phyloP scores from a whole-genome alignment of 2,797 vertebrate species.

The Acipenser ruthenus region DNA sequence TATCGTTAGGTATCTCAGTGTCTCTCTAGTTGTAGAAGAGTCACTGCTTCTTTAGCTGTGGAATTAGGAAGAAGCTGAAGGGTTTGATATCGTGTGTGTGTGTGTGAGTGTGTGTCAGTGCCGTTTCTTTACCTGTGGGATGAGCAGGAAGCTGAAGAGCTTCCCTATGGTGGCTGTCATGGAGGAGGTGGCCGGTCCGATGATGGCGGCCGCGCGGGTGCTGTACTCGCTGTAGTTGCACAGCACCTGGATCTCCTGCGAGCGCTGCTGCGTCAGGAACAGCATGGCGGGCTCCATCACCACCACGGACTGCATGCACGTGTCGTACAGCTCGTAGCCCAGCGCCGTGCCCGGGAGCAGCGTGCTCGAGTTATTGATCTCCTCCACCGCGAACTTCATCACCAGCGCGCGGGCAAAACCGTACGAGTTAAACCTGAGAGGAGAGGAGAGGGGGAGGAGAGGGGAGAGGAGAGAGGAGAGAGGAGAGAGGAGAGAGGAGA shows the following conservation, averaged over 20 bases:
- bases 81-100: too few relatives aligned
- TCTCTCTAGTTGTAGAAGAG: not conserved
- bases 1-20: too few relatives aligned
- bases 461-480: not conserved
- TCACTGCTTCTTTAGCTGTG: not conserved
- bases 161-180: conserved; percentile 65
- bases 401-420: conserved; percentile 55
- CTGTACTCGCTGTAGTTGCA: conserved; percentile 72
- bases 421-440: conserved; percentile 37
- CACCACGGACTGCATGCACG: conserved; percentile 49
- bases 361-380: conserved; percentile 47
- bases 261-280: conserved; percentile 43
- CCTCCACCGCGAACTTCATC: conserved; percentile 67
- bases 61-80: too few relatives aligned
- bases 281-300: conserved; percentile 49
- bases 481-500: conserved; percentile 30
- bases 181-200: conserved; percentile 67
- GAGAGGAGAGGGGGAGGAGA: not conserved
- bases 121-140: conserved; percentile 70
- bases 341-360: conserved; percentile 56
- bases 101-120: not conserved
- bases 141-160: conserved; percentile 74
- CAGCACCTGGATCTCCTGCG: conserved; percentile 34
- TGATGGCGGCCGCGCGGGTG: conserved; percentile 64
- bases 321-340: conserved; percentile 57